Evolutionary conservation across 2,113 vertebrate species (phyloP).

Genomic region (Orthonyx spaldingii): DNA sequence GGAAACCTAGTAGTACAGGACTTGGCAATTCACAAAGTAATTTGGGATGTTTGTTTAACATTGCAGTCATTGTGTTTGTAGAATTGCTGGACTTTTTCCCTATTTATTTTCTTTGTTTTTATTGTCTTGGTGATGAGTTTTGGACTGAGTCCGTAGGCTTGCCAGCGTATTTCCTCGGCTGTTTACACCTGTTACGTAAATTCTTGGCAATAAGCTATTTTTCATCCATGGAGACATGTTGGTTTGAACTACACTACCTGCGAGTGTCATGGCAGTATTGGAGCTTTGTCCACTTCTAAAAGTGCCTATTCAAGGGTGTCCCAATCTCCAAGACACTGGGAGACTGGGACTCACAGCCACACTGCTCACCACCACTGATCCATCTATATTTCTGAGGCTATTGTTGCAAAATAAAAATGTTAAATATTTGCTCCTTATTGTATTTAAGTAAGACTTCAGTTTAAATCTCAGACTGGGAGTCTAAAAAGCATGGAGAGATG

Average conservation of each 20-base stretch:
- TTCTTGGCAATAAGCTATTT: not conserved
- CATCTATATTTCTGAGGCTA: not conserved
- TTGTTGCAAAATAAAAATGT: not conserved
- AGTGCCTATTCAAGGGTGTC: not conserved
- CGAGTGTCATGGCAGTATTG: not conserved
- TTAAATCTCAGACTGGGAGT: not conserved
- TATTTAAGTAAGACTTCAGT: not conserved
- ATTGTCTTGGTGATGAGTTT: constrained; percentile 31
- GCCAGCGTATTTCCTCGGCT: not conserved
- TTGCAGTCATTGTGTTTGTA: not conserved
- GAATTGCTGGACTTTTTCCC: not conserved
- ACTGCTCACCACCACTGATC: not conserved
- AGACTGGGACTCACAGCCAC: not conserved
- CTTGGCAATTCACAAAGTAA: not conserved
- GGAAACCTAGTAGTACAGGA: constrained; percentile 24
- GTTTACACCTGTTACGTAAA: constrained; percentile 26
- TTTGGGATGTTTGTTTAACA: constrained; percentile 29
- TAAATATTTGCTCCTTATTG: not conserved
- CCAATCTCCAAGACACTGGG: not conserved
- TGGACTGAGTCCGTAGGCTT: not conserved
- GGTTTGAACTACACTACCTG: not conserved
- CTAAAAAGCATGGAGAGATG: not conserved
- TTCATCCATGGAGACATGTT: not conserved
- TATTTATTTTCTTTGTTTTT: constrained; percentile 39
- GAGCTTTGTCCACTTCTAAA: not conserved